Evolutionary conservation across 1,140 invertebrate genomes (phyloP), one percentile per base, ranked within the genome.

Genomic region (Protaetia brevitarsis): DNA sequence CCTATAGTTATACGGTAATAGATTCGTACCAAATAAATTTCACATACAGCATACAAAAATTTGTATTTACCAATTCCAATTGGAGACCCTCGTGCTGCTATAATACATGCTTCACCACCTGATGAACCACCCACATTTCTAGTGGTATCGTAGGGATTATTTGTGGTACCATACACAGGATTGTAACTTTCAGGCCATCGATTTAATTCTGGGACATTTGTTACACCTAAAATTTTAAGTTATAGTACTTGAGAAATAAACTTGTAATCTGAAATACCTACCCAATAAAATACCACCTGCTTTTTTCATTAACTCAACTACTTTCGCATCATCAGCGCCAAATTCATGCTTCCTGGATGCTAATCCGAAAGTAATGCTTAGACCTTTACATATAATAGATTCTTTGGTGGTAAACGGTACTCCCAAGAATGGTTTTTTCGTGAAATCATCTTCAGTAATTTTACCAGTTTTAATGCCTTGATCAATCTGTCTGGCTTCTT

Each of bases 111-210:
- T 77, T 93, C 91, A 2, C 91, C 91, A 1, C 91, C 92, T 41
- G 89, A 91, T 66, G 90, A 93, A 51, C 94, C 94, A n/a, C 94
- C 94, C 26, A 86, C 85, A 28, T 88, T 91, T 64, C 90, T 82
- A 1, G 86, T 87, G 2, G 85, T 84, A 77, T 97, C 87, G 76
- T 97, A 96, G 0, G 96, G 95, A 83, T 98, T 99, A 66, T 87
- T 87, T 1, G 95, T 94, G 69, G 93, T 85, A 29, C 97, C 95
- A 75, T 93, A 93, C 30, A 96, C 80, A 81, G 93, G 92, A 80
- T 97, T 98, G 62, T 88, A 84, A 0, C 91, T 89, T 77, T 98
- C 96, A 71, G 84, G 85, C 91, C 92, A 94, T 73, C 85, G 82
- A 80, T 85, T 87, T 0, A 97, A 80, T 80, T 98, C 94, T 21